Conservation (phyloP, 2,113 vertebrate genomes). For the Grus americana region DNA sequence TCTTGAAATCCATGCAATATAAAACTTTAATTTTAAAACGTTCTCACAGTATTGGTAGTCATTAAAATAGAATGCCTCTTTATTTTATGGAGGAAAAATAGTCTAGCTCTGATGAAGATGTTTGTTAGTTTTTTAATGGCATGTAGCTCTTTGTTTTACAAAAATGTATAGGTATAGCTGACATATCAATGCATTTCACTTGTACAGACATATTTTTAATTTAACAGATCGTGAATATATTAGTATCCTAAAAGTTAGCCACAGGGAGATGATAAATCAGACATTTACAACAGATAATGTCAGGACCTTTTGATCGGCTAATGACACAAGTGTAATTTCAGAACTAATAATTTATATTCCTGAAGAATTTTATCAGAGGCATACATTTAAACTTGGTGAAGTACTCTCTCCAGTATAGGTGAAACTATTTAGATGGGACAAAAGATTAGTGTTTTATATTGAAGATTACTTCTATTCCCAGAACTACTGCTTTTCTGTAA, state of each 20-base stretch:
- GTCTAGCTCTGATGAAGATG: background rate
- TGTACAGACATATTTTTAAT: background rate
- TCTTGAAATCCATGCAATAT: background rate
- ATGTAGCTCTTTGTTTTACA: background rate
- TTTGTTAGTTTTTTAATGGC: background rate
- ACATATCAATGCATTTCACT: background rate
- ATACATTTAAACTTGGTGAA: background rate
- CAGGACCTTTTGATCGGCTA: background rate
- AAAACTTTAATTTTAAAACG: background rate
- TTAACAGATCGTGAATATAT: background rate
- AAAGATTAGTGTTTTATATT: background rate
- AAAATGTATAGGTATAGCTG: background rate
- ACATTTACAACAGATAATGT: background rate
- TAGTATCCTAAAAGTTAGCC: background rate
- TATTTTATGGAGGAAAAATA: background rate
- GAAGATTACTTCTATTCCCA: background rate
- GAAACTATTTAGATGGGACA: background rate
- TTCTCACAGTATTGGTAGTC: background rate
- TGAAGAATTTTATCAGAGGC: background rate
- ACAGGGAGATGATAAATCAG: background rate
- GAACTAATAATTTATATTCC: background rate
- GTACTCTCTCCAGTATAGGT: background rate
- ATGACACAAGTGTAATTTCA: background rate
- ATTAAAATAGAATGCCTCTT: background rate
- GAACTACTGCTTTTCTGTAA: background rate